These are phyloP conservation scores for Paramormyrops kingsleyae DNA, from an alignment of 2,113 vertebrate species.

Conservation along the genomic window DNA sequence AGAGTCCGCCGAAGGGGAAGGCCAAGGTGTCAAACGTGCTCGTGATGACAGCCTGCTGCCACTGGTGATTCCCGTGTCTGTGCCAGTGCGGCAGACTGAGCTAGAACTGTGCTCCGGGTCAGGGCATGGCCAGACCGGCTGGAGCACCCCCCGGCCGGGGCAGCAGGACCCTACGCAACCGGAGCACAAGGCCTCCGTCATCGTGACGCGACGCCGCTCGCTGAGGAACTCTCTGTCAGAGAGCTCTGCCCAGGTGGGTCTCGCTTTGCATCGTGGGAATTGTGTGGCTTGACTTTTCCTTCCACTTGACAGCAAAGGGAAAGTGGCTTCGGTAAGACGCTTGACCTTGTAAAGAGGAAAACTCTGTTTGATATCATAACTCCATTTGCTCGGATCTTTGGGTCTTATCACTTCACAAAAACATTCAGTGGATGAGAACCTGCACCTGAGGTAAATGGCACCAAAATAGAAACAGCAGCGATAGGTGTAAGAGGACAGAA, in stretches of 20 bases:
- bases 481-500: background rate
- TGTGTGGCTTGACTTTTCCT: background rate
- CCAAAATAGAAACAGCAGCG: background rate
- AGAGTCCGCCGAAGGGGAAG: conserved; percentile 33
- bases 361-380: background rate
- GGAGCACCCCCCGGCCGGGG: conserved; percentile 47
- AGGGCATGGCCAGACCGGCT: conserved; percentile 59
- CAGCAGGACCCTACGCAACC: conserved; percentile 54
- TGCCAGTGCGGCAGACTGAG: conserved; percentile 78
- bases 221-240: conserved; percentile 73
- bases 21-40: conserved; percentile 55
- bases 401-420: background rate
- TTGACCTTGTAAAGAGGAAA: background rate
- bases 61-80: conserved; percentile 93
- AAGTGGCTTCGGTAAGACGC: background rate
- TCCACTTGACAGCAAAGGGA: background rate
- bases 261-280: background rate
- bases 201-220: conserved; percentile 82
- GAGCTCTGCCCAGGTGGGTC: conserved; percentile 67
- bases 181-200: conserved; percentile 83
- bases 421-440: background rate
- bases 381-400: background rate
- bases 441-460: background rate
- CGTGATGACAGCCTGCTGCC: conserved; percentile 82
- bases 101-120: conserved; percentile 41